Evolutionary conservation across 2,888 invertebrate genomes (phyloP), one percentile per base, ranked within the genome.

Genomic region (Willowsia nigromaculata): DNA sequence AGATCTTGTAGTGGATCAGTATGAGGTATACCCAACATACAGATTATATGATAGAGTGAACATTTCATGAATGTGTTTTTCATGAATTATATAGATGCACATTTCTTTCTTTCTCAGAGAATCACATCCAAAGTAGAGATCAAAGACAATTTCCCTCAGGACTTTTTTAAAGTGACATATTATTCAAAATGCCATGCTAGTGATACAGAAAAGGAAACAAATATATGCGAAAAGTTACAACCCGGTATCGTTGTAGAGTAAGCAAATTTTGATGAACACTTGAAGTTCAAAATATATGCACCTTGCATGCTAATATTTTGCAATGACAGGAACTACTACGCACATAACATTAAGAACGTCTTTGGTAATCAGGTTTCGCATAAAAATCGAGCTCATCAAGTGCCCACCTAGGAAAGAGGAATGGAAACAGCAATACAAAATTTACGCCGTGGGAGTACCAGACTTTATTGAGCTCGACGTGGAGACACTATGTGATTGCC

Each of bases 1-100:
- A 9, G 97, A 98, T 91, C 95, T 99, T 74, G 98, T 99, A 90
- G 96, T 96, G 93, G 96, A 97, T 89, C 98, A 98, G 93, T 99
- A 99, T 93, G 95, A 96, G 92, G 97, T 97, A 93, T 95, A 25
- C 18, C 18, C 18, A 7, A 22, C 5, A 15, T 4, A 59, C 59
- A 5, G n/a, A n/a, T n/a, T 59, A 25, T 25, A n/a, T 53, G 53
- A 15, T 7, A 4, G 13, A n/a, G 53, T 18, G 15, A 5, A 37
- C 37, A 37, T 53, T n/a, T n/a, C n/a, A n/a, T n/a, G n/a, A n/a
- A n/a, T n/a, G n/a, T n/a, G n/a, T n/a, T n/a, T n/a, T n/a, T n/a
- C n/a, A n/a, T n/a, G n/a, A n/a, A n/a, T n/a, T 7, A 40, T 40
- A 40, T 40, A 9, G 4, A 40, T 40, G 40, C 6, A 40, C 9